Evolutionary conservation across 2,797 vertebrate species (phyloP), one percentile per base, ranked within the genome.

Genomic region (Eremophila alpestris): DNA sequence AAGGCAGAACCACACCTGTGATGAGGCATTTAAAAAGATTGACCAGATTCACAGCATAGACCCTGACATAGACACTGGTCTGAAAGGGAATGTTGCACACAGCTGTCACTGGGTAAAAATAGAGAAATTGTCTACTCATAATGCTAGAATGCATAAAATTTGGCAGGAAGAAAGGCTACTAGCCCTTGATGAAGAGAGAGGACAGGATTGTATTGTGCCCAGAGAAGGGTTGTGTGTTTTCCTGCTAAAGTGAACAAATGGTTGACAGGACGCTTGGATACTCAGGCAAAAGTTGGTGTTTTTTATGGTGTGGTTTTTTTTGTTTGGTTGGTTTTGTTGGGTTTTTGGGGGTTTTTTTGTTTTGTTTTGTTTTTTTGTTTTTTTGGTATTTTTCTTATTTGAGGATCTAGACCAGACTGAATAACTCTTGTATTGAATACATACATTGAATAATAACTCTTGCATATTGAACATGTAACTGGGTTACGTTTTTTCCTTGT

Each of bases 51-150:
- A 65, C 69, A 75, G 68, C 7, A 2, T 46, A 65, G 48, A 79
- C 45, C 45, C 71, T 91, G 93, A 91, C n/a, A n/a, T n/a, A n/a
- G n/a, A n/a, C 52, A 59, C 92, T 92, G 87, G 68, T 55, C 67
- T 89, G 85, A 89, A 94, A 90, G 73, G 4, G 41, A 91, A 4
- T 80, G 73, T 74, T 96, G 81, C 70, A 65, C 63, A 54, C 96
- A 97, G 97, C 96, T 98, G 97, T 96, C 86, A 52, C 83, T 92
- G 76, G 71, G 26, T 86, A 21, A 92, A 95, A 96, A 91, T 12
- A 91, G 75, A 83, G 64, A 83, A 91, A 91, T 65, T 95, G 94
- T 95, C 58, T 93, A 11, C 93, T 97, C 90, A 92, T 92, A 93
- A 62, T 38, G 30, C 43, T 93, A 36, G 54, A 94, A 93, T 94